phyloP scores from a whole-genome alignment of 2,888 invertebrate species.

The Allophyes oxyacanthae region DNA sequence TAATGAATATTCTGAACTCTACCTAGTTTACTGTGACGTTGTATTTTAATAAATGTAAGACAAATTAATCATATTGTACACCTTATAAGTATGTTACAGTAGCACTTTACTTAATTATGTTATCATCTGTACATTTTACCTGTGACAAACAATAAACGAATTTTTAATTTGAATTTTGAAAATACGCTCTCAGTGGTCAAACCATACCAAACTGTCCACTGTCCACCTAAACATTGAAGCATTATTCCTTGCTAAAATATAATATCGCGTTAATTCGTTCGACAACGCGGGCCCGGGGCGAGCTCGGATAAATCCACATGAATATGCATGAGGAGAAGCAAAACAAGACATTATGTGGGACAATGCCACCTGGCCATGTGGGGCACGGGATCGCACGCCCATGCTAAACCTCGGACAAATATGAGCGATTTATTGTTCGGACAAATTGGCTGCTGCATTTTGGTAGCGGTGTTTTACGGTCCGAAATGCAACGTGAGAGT shows the following conservation, averaged over 20 bases:
- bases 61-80: no score
- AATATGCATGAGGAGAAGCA: slow-evolving; percentile 67
- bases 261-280: slow-evolving; percentile 55
- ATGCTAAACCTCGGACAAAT: slow-evolving; percentile 46
- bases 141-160: no score
- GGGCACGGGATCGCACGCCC: slow-evolving; percentile 23
- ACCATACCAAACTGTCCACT: slow-evolving; percentile 6
- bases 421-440: slow-evolving; percentile 52
- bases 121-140: no score
- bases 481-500: slow-evolving; percentile 18
- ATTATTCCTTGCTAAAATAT: slow-evolving; percentile 44
- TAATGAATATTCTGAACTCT: no score
- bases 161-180: no score
- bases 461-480: slow-evolving; percentile 21
- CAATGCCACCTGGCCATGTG: slow-evolving; percentile 45
- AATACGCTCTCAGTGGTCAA: no score
- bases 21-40: no score
- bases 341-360: slow-evolving; percentile 64
- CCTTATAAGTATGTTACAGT: no score
- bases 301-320: slow-evolving; percentile 56
- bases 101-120: no score
- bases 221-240: slow-evolving; percentile 22
- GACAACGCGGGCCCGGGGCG: slow-evolving; percentile 34
- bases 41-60: no score
- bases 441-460: slow-evolving; percentile 48